phyloP scores from a whole-genome alignment of 2,888 invertebrate genomes.

The Dicyrtoma fusca region DNA sequence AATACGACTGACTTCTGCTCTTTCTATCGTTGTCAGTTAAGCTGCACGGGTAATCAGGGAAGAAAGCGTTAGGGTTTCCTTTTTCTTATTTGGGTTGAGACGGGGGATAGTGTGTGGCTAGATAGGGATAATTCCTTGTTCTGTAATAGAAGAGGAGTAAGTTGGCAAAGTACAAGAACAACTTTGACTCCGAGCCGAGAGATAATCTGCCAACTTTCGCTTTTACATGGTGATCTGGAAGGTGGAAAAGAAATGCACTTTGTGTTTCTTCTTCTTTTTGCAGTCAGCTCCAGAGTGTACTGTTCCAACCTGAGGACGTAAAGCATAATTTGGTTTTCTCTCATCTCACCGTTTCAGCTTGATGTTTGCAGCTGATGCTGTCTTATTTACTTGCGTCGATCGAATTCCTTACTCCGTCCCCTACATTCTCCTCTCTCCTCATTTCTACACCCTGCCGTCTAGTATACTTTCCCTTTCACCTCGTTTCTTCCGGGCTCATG shows the following conservation, averaged over 20 bases:
- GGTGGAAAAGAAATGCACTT: not conserved
- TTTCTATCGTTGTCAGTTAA: too few species aligned
- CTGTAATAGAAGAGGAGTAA: too few species aligned
- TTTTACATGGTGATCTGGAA: not conserved
- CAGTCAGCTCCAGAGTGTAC: not conserved
- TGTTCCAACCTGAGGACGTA: slow-evolving; percentile 4
- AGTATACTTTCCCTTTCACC: too few species aligned
- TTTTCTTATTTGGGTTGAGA: too few species aligned
- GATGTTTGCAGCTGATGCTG: slow-evolving; percentile 15
- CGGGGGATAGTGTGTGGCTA: too few species aligned
- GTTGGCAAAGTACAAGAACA: too few species aligned
- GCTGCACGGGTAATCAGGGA: too few species aligned
- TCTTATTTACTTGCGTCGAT: slow-evolving; percentile 16
- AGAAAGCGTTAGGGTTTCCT: too few species aligned
- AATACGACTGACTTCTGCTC: too few species aligned
- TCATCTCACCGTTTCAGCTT: not conserved
- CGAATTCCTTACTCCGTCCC: slow-evolving; percentile 8
- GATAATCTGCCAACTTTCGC: too few species aligned
- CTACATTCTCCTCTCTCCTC: not conserved
- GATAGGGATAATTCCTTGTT: too few species aligned
- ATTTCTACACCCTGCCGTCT: not conserved
- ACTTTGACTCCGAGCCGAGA: too few species aligned
- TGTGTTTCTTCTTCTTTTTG: not conserved
- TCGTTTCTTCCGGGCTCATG: slow-evolving; percentile 2
- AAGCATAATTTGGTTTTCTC: slow-evolving; percentile 20